These are phyloP conservation scores for Takifugu rubripes DNA, from an alignment of 2,797 vertebrate genomes.

Conservation along the genomic window DNA sequence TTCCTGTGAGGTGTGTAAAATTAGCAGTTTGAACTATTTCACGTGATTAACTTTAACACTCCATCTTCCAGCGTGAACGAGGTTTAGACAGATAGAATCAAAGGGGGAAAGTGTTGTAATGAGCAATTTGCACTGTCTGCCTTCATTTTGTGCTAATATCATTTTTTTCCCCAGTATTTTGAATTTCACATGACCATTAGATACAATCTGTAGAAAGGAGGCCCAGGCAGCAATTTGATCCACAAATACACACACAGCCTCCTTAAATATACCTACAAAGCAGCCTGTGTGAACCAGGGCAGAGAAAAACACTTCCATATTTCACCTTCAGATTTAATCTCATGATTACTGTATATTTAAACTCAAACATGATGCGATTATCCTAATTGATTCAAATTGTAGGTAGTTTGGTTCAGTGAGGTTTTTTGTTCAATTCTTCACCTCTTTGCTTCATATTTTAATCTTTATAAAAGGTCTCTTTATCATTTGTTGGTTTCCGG, in stretches of 20 bases:
- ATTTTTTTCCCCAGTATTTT: constrained; percentile 4
- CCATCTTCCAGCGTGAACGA: constrained; percentile 27
- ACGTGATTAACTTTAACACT: constrained; percentile 50
- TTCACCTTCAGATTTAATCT: constrained; percentile 57
- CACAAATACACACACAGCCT: constrained; percentile 31
- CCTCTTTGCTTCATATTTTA: constrained; percentile 9
- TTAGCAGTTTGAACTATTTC: constrained; percentile 41
- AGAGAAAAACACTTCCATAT: constrained; percentile 66
- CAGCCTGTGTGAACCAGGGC: constrained; percentile 50
- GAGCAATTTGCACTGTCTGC: constrained; percentile 35
- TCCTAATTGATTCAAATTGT: constrained; percentile 58
- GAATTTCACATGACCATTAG: constrained; percentile 52
- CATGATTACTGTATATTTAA: constrained; percentile 60
- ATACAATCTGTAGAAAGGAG: constrained; percentile 61
- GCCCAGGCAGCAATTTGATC: constrained; percentile 40
- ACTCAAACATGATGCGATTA: constrained; percentile 70
- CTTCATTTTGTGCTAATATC: constrained; percentile 20
- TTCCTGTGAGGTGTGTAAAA: constrained; percentile 44
- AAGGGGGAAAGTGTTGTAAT: constrained; percentile 29
- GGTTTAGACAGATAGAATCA: constrained; percentile 15
- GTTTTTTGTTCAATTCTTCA: constrained; percentile 12
- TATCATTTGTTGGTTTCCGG: not conserved
- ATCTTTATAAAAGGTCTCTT: not conserved
- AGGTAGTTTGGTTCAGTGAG: constrained; percentile 37
- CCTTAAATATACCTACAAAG: constrained; percentile 45